Evolutionary conservation across 92 coral and sea anemone genomes (phyloP).

Genomic region (Epizoanthus ramosus): DNA sequence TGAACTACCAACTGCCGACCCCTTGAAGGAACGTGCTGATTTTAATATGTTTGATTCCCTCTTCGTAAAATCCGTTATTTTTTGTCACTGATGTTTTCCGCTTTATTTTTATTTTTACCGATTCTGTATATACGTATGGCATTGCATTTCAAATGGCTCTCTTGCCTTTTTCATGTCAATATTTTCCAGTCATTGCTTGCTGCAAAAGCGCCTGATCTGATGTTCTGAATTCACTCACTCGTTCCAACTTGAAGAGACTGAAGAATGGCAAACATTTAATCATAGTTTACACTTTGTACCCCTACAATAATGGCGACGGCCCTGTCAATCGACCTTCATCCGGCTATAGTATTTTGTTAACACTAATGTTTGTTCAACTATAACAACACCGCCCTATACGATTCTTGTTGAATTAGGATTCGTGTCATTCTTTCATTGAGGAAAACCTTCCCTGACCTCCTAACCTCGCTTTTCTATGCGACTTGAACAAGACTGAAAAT

Average conservation of each 20-base stretch:
- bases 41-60: background rate
- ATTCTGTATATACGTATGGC: too few species aligned
- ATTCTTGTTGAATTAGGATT: background rate
- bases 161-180: too few species aligned
- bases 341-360: background rate
- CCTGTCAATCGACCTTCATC: conserved; percentile 13
- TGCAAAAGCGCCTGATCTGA: too few species aligned
- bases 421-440: background rate
- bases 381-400: background rate
- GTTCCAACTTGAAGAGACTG: background rate
- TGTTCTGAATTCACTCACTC: background rate
- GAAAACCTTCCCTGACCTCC: conserved; percentile 10
- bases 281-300: background rate
- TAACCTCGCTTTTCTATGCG: conserved; percentile 27
- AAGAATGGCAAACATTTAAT: background rate
- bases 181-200: too few species aligned
- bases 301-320: background rate
- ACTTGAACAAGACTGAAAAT: conserved; percentile 5
- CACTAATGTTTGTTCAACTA: conserved; percentile 5
- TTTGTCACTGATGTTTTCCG: background rate
- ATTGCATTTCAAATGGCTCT: too few species aligned
- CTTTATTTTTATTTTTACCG: too few species aligned
- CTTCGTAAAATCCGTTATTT: background rate
- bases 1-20: too few species aligned
- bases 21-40: too few species aligned